Percentiles rank a stretch among this genome's conserved stretches.
Conservation (phyloP, 2,113 vertebrate species). For the Sula dactylatra region DNA sequence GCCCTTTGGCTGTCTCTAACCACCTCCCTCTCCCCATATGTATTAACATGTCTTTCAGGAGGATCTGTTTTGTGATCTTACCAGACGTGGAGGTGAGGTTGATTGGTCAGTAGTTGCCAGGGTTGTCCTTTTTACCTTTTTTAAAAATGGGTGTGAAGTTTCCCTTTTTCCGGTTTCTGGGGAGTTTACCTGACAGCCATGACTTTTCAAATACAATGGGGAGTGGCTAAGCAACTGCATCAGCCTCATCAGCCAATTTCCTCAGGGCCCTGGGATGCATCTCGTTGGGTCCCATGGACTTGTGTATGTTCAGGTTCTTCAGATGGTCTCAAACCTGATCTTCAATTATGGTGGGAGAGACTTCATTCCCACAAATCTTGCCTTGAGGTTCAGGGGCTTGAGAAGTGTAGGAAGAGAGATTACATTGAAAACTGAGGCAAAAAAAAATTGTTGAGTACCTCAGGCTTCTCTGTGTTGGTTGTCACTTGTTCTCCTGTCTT, state of each 20-base stretch:
- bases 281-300: neutral
- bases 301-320: neutral
- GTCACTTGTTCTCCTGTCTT: neutral
- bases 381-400: neutral
- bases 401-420: neutral
- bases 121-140: neutral
- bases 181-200: neutral
- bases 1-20: neutral
- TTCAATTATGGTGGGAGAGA: neutral
- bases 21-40: neutral
- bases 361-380: neutral
- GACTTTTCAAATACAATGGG: neutral
- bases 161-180: neutral
- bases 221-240: neutral
- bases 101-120: neutral
- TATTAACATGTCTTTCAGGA: neutral
- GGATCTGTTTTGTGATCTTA: neutral
- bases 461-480: neutral
- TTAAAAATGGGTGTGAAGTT: neutral
- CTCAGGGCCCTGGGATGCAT: neutral
- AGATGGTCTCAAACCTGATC: rapidly evolving
- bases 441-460: neutral
- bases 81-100: neutral
- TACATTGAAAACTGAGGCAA: neutral
- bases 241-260: neutral